These are phyloP conservation scores for Rhynchopsitta pachyrhyncha DNA, from an alignment of 2,113 vertebrate genomes.

Conservation along the genomic window DNA sequence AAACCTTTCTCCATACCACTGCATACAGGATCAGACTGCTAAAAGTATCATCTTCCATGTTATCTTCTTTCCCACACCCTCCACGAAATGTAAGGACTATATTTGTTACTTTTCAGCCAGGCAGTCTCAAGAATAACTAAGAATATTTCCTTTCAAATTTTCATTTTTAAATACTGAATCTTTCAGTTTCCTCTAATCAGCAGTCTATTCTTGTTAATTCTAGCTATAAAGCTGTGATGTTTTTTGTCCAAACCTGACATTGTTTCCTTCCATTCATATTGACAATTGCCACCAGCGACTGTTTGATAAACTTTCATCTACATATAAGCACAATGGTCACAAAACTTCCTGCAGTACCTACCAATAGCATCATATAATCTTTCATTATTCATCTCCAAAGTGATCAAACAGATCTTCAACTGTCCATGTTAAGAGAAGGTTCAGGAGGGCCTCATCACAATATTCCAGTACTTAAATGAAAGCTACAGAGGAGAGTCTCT, in stretches of 20 bases:
- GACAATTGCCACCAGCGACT: background rate
- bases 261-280: background rate
- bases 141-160: background rate
- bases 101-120: background rate
- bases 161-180: background rate
- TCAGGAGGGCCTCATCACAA: background rate
- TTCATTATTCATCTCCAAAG: background rate
- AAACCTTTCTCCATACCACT: background rate
- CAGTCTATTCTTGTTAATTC: background rate
- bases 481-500: background rate
- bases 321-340: background rate
- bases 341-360: background rate
- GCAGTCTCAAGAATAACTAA: background rate
- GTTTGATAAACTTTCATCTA: background rate
- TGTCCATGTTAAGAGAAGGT: background rate
- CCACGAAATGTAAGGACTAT: background rate
- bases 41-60: background rate
- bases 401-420: background rate
- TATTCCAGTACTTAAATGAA: background rate
- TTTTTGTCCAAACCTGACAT: background rate
- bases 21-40: background rate
- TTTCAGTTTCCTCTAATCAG: background rate
- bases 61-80: background rate
- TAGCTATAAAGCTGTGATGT: background rate
- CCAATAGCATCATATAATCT: background rate